Evolutionary conservation across 2,113 vertebrate genomes (phyloP).

Genomic region (Cavia aperea): DNA sequence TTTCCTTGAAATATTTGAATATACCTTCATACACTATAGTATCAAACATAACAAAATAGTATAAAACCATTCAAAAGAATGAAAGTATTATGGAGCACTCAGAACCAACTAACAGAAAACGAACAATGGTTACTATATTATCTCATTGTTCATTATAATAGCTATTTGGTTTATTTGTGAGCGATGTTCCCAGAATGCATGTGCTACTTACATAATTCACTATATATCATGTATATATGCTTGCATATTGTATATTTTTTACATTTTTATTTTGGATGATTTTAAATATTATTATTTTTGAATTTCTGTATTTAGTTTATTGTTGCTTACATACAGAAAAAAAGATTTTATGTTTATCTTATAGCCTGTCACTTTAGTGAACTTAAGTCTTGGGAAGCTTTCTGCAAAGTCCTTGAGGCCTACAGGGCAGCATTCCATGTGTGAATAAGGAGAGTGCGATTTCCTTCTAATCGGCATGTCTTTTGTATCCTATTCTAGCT

Average conservation of each 20-base stretch:
- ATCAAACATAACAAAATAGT: too few species aligned
- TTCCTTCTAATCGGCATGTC: neutral
- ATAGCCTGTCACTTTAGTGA: neutral
- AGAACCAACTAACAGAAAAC: too few species aligned
- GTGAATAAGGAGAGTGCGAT: neutral
- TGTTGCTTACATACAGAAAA: neutral
- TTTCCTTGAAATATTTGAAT: too few species aligned
- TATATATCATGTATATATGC: neutral
- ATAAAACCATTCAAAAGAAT: too few species aligned
- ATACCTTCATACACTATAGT: too few species aligned
- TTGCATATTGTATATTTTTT: neutral
- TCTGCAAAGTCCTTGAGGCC: neutral
- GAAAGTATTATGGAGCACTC: too few species aligned
- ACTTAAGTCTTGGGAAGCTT: neutral
- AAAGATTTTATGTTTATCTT: neutral
- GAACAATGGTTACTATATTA: too few species aligned
- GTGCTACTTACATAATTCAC: too few species aligned
- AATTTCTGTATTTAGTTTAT: neutral
- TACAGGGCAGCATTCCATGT: too few species aligned
- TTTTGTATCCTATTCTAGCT: neutral
- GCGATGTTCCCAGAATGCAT: neutral
- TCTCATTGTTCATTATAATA: neutral
- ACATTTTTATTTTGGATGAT: neutral
- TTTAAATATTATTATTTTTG: neutral
- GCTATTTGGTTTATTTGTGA: neutral